Percentiles rank a stretch among this genome's conserved stretches.
Evolutionary conservation across 2,888 invertebrate species (phyloP).

Genomic region (Didymodactylos carnosus): DNA sequence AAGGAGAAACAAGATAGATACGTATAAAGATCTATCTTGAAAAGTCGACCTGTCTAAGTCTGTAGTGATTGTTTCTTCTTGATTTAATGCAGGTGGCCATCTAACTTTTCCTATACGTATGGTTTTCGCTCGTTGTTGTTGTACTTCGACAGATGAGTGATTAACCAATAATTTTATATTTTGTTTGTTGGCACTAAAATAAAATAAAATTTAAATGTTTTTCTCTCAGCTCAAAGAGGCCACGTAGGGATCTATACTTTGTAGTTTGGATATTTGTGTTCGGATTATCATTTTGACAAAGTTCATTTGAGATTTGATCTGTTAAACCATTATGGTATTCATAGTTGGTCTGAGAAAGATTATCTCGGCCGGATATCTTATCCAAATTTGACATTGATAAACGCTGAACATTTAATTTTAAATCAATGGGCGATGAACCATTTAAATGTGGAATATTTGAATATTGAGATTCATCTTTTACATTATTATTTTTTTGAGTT

Average conservation of each 20-base stretch:
- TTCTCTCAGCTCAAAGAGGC: no score
- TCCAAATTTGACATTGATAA: background rate
- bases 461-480: no score
- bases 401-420: background rate
- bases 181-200: background rate
- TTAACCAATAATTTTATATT: background rate
- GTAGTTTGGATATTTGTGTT: background rate
- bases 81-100: conserved; percentile 68
- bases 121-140: conserved; percentile 70
- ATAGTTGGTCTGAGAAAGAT: conserved; percentile 80
- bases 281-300: background rate
- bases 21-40: conserved; percentile 29
- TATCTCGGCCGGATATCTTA: background rate
- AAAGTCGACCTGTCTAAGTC: conserved; percentile 25
- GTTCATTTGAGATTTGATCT: background rate
- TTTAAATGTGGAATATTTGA: no score
- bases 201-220: no score
- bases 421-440: background rate
- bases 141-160: background rate
- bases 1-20: no score
- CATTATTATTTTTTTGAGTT: no score
- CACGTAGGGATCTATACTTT: no score
- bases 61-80: conserved; percentile 40
- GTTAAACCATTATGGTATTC: conserved; percentile 39
- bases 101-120: conserved; percentile 52